A percentile compares a stretch with the other conserved stretches of the same genome.
These are phyloP conservation scores for Ahaetulla prasina DNA, from an alignment of 2,113 vertebrate species.

Conservation along the genomic window DNA sequence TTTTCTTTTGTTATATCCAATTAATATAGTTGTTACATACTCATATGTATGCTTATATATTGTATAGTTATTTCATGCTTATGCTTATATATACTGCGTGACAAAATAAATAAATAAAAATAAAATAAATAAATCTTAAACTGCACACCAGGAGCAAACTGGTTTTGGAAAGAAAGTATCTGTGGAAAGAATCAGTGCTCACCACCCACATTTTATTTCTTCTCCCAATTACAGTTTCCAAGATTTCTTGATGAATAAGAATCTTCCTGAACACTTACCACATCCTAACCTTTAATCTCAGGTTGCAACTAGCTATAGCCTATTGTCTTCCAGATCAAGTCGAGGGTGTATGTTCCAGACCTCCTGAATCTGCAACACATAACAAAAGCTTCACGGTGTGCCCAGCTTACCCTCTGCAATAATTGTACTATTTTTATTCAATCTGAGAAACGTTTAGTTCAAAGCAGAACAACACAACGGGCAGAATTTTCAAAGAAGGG, in stretches of 20 bases:
- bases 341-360: neutral
- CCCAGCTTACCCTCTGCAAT: neutral
- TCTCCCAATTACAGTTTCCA: neutral
- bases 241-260: neutral
- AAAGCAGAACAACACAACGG: neutral
- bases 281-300: neutral
- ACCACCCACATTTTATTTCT: neutral
- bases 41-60: too few relatives aligned
- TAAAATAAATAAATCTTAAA: too few relatives aligned
- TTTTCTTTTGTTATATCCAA: too few relatives aligned
- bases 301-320: neutral
- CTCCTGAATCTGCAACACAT: neutral
- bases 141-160: neutral
- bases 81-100: too few relatives aligned
- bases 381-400: neutral
- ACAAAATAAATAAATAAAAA: too few relatives aligned
- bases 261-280: neutral
- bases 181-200: neutral
- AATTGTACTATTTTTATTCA: neutral
- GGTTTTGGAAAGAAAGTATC: neutral
- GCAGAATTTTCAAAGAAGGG: neutral
- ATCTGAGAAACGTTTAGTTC: neutral
- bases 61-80: too few relatives aligned
- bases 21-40: too few relatives aligned
- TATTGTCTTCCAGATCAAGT: neutral